Evolutionary conservation across 2,797 vertebrate species (phyloP).

Genomic region (Scolopax bukidnonensis): DNA sequence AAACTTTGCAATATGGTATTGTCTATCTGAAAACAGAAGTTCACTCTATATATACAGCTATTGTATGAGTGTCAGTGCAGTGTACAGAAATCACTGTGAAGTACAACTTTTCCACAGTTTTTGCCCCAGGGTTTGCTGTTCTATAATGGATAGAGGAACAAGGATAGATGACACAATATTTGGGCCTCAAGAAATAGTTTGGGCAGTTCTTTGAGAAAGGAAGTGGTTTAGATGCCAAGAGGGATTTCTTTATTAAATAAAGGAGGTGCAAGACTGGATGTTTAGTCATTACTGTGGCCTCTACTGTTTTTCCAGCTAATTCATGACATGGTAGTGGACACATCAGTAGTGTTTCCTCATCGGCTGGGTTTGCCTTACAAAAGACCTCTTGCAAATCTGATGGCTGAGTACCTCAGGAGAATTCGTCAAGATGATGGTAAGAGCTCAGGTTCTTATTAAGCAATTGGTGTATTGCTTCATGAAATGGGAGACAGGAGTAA

Average conservation of each 20-base stretch:
- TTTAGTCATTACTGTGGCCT: background rate
- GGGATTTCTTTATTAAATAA: background rate
- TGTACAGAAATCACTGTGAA: background rate
- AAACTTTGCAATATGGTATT: background rate
- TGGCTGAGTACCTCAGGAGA: slow-evolving; percentile 81
- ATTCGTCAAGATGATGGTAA: slow-evolving; percentile 86
- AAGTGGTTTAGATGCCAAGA: background rate
- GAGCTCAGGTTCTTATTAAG: slow-evolving; percentile 13
- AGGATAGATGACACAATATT: background rate
- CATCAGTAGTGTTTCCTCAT: slow-evolving; percentile 83
- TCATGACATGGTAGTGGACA: slow-evolving; percentile 82
- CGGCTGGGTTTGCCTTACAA: slow-evolving; percentile 83
- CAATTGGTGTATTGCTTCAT: background rate
- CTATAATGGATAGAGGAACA: background rate
- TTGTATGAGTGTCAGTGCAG: background rate
- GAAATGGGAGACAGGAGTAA: background rate
- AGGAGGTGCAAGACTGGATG: background rate
- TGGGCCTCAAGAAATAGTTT: background rate
- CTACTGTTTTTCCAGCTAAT: slow-evolving; percentile 76
- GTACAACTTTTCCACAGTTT: background rate
- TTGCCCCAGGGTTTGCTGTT: background rate
- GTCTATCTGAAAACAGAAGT: background rate
- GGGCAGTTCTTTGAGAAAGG: background rate
- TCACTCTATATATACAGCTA: background rate
- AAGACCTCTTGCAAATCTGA: slow-evolving; percentile 79